phyloP scores from a whole-genome alignment of 2,113 vertebrate genomes.

The Neogobius melanostomus region DNA sequence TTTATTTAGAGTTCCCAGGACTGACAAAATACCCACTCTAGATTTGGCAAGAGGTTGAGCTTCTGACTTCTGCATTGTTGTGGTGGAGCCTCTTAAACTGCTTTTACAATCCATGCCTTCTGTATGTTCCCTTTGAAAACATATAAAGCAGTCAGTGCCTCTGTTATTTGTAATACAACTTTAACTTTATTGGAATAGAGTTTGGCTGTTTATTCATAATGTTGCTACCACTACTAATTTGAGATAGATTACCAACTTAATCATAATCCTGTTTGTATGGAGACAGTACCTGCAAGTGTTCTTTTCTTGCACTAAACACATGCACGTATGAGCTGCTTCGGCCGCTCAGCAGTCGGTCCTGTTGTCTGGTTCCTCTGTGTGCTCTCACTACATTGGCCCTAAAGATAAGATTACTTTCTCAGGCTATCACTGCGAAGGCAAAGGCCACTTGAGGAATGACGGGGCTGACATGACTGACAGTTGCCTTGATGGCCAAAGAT shows the following conservation, averaged over 20 bases:
- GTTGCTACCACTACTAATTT: too few species aligned
- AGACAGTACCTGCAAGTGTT: background rate
- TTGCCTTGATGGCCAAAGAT: constrained; percentile 33
- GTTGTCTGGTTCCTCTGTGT: constrained; percentile 42
- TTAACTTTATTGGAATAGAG: too few species aligned
- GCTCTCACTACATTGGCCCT: constrained; percentile 24
- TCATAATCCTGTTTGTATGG: too few species aligned
- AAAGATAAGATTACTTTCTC: constrained; percentile 66
- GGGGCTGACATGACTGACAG: constrained; percentile 59
- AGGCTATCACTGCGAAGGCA: constrained; percentile 63
- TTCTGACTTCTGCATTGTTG: constrained; percentile 38
- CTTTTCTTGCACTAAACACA: background rate
- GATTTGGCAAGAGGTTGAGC: constrained; percentile 66
- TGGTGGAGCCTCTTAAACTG: background rate
- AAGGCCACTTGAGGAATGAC: constrained; percentile 71
- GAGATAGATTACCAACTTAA: too few species aligned
- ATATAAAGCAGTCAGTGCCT: too few species aligned
- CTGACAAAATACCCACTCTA: constrained; percentile 76
- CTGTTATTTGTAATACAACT: too few species aligned
- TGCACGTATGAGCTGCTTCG: constrained; percentile 8
- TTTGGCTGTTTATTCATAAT: too few species aligned
- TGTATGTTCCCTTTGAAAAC: too few species aligned
- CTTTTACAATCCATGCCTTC: background rate
- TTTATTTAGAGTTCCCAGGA: constrained; percentile 69
- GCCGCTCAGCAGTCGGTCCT: constrained; percentile 22